Evolutionary conservation across 2,888 invertebrate species (phyloP).

Genomic region (Scaptomyza tumidula): DNA sequence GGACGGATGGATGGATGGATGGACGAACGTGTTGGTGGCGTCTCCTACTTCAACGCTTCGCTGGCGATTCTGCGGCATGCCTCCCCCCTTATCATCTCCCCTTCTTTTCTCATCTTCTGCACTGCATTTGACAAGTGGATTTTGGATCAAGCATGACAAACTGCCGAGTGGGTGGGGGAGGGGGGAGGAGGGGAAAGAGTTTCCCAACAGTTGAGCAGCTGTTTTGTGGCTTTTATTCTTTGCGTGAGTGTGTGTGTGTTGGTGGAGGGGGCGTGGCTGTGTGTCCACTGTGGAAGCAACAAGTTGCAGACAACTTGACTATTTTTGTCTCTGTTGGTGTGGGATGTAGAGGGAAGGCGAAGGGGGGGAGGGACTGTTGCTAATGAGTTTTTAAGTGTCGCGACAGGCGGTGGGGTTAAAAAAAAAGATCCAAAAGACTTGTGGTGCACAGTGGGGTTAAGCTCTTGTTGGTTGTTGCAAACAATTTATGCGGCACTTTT

Average conservation of each 20-base stretch:
- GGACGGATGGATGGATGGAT: slow-evolving; percentile 23
- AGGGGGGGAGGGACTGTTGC: slow-evolving; percentile 6
- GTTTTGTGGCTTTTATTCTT: slow-evolving; percentile 35
- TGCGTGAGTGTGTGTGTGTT: neutral
- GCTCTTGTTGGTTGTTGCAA: slow-evolving; percentile 12
- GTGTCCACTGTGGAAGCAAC: slow-evolving; percentile 49
- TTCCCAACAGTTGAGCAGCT: slow-evolving; percentile 52
- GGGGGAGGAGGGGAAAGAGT: slow-evolving; percentile 1
- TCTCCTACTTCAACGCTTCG: slow-evolving; percentile 46
- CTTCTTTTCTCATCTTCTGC: slow-evolving; percentile 4
- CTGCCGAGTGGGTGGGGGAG: slow-evolving; percentile 5
- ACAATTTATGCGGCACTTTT: slow-evolving; percentile 33
- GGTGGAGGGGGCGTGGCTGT: slow-evolving; percentile 11
- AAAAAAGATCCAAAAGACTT: neutral
- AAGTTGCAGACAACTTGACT: slow-evolving; percentile 42
- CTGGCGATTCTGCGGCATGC: slow-evolving; percentile 28
- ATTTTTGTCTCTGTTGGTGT: neutral
- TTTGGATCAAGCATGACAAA: slow-evolving; percentile 38
- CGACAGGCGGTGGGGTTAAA: neutral
- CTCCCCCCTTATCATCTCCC: neutral
- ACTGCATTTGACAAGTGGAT: slow-evolving; percentile 59
- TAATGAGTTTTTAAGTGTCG: slow-evolving; percentile 60
- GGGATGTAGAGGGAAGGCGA: too few species aligned
- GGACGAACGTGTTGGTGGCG: slow-evolving; percentile 13
- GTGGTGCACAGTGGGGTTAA: slow-evolving; percentile 27